Evolutionary conservation across 2,113 vertebrate genomes (phyloP).

Genomic region (Fulmarus glacialis): DNA sequence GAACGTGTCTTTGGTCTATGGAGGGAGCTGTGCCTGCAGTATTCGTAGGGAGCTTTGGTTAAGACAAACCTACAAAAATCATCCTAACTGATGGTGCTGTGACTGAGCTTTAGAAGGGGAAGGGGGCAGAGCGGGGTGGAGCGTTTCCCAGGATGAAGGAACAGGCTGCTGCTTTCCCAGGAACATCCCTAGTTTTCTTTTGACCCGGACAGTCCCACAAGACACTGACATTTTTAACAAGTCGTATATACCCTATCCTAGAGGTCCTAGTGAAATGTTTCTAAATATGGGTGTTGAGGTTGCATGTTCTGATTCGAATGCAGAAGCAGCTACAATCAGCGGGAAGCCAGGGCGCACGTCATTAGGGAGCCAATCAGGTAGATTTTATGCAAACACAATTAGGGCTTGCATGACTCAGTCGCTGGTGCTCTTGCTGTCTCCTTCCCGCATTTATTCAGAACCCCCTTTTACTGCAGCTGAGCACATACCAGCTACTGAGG

Average conservation of each 20-base stretch:
- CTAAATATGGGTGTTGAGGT: background rate
- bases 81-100: background rate
- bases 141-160: background rate
- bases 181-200: background rate
- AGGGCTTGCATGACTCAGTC: background rate
- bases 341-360: background rate
- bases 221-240: background rate
- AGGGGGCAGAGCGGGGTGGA: background rate
- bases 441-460: background rate
- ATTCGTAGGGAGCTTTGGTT: background rate
- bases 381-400: background rate
- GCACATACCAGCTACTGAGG: background rate
- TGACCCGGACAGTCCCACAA: background rate
- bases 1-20: background rate
- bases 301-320: fast-evolving
- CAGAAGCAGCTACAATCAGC: background rate
- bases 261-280: fast-evolving
- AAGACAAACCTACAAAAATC: background rate
- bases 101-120: background rate
- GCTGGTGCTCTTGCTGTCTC: background rate
- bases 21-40: background rate
- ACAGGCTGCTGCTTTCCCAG: background rate
- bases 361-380: background rate
- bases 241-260: background rate
- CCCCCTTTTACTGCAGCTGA: background rate